Conservation (phyloP, 1,140 invertebrate genomes). For the Carcinoscorpius rotundicauda region DNA sequence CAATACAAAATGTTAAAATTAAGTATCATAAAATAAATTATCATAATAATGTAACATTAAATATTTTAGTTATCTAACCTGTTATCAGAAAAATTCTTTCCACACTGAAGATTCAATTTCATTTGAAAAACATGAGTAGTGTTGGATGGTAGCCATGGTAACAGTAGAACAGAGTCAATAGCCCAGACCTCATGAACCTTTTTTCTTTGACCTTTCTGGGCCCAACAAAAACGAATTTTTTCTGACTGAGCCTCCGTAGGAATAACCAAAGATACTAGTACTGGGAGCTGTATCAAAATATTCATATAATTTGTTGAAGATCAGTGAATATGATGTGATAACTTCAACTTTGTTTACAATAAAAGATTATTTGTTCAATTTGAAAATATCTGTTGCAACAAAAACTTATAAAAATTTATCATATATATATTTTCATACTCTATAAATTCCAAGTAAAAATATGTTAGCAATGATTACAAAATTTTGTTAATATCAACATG, state of each 20-base stretch:
- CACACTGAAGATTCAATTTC: constrained; percentile 17
- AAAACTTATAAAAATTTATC: too few relatives aligned
- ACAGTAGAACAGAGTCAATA: constrained; percentile 29
- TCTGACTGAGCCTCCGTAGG: constrained; percentile 19
- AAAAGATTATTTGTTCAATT: too few relatives aligned
- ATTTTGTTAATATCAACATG: too few relatives aligned
- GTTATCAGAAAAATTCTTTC: constrained; percentile 13
- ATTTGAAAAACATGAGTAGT: constrained; percentile 30
- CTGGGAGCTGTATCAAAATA: constrained; percentile 16
- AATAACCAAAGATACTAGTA: constrained; percentile 19
- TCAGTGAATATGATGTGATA: too few relatives aligned
- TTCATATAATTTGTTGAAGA: too few relatives aligned
- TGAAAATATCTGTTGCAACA: too few relatives aligned
- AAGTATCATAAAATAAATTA: too few relatives aligned
- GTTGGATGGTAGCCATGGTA: constrained; percentile 26
- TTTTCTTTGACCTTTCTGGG: constrained; percentile 29
- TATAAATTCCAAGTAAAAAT: too few relatives aligned
- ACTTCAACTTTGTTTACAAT: too few relatives aligned
- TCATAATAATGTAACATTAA: constrained; percentile 22
- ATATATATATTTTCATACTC: too few relatives aligned
- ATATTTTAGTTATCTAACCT: constrained; percentile 25
- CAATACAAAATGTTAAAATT: too few relatives aligned
- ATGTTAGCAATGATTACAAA: too few relatives aligned
- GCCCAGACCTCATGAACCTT: constrained; percentile 31
- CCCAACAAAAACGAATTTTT: constrained; percentile 30